Percentiles rank a stretch among this genome's conserved stretches.
These are phyloP conservation scores for Drosophila tropicalis DNA, from an alignment of 1,140 invertebrate genomes.

Conservation along the genomic window DNA sequence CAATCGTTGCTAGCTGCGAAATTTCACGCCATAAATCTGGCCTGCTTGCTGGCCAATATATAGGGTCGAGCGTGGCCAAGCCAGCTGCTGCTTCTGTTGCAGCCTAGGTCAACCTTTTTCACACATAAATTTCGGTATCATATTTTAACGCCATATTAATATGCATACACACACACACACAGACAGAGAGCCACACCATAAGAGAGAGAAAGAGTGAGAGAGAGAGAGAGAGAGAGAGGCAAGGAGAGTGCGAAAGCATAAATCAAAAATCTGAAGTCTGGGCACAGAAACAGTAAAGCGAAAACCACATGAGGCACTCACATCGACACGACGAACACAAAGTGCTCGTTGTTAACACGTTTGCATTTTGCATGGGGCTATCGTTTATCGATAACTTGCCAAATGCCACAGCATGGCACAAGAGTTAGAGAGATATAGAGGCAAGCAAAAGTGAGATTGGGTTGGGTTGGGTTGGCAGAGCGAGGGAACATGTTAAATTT, in stretches of 20 bases:
- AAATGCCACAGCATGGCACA: slow-evolving; percentile 30
- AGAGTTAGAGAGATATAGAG: neutral
- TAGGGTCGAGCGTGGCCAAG: slow-evolving; percentile 25
- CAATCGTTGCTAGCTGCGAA: slow-evolving; percentile 36
- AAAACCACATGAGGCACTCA: slow-evolving; percentile 12
- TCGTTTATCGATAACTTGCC: slow-evolving; percentile 76
- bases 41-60: slow-evolving; percentile 37
- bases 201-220: neutral
- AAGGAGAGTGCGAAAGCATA: slow-evolving; percentile 36
- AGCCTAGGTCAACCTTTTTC: slow-evolving; percentile 46
- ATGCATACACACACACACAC: slow-evolving; percentile 55
- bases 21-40: slow-evolving; percentile 67
- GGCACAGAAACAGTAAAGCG: slow-evolving; percentile 22
- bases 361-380: slow-evolving; percentile 70
- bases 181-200: neutral
- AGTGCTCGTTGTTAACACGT: slow-evolving; percentile 77
- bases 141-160: slow-evolving; percentile 82
- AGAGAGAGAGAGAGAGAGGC: neutral
- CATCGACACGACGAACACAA: slow-evolving; percentile 37
- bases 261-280: slow-evolving; percentile 56
- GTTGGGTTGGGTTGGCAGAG: neutral
- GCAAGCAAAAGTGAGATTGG: too few relatives aligned
- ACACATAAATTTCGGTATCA: slow-evolving; percentile 79
- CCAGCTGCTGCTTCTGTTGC: slow-evolving; percentile 8
- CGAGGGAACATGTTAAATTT: slow-evolving; percentile 36